Percentiles rank a stretch among this genome's conserved stretches.
Conservation (phyloP, 2,113 vertebrate genomes). For the Noturus placidus region DNA sequence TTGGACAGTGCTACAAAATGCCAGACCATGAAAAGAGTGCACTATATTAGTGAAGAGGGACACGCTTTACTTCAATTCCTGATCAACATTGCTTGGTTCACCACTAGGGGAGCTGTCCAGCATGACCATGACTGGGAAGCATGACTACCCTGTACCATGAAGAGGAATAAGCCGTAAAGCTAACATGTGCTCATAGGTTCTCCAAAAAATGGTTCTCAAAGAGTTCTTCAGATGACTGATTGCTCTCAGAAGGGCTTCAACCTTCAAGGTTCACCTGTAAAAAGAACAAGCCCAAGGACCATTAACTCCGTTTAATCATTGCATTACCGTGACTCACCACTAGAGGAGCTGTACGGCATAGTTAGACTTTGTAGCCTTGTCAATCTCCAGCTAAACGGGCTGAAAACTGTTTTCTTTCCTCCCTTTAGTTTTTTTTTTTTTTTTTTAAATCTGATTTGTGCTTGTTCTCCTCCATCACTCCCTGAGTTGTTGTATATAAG, state of each 20-base stretch:
- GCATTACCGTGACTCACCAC: neutral
- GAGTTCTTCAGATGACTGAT: neutral
- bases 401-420: neutral
- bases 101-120: neutral
- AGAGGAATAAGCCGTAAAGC: neutral
- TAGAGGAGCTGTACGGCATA: neutral
- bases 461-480: constrained; percentile 57
- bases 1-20: neutral
- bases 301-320: neutral
- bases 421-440: constrained; percentile 48
- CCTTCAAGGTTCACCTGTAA: neutral
- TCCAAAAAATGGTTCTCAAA: neutral
- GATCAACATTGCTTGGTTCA: neutral
- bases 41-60: neutral
- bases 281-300: neutral
- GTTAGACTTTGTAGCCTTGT: neutral
- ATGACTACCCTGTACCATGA: neutral
- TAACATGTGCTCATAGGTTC: neutral
- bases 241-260: neutral
- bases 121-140: too few relatives aligned
- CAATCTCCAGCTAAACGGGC: neutral
- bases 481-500: constrained; percentile 59
- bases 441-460: constrained; percentile 61
- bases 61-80: neutral
- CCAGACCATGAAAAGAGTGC: neutral